Evolutionary conservation across 2,888 invertebrate species (phyloP), one percentile per base, ranked within the genome.

Genomic region (Habrosyne pyritoides): DNA sequence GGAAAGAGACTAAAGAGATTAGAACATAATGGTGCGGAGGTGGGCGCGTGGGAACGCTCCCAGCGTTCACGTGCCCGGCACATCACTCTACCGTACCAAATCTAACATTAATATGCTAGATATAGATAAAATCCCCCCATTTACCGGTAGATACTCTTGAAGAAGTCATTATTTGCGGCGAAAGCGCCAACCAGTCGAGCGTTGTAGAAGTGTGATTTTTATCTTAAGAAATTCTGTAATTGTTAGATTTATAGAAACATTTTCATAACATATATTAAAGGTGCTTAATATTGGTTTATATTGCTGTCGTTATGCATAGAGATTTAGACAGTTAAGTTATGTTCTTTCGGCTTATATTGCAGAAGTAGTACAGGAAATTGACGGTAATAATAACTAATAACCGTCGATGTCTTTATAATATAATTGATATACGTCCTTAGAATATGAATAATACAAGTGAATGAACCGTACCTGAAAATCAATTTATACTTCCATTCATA

Each of bases 21-120:
- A 89, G 86, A 90, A 89, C 89, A 91, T 91, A 91, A 91, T 91
- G 81, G 87, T 87, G 89, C 84, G 89, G 89, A 90, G 91, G 91
- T 89, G 91, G 89, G 77, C 83, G 89, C 92, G 91, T 92, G 92
- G 91, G 92, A 92, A 91, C 83, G 82, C 91, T 92, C 92, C 91
- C 92, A 92, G 91, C 85, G 87, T 86, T 91, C 89, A 88, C 86
- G 87, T 89, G 87, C 85, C 83, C 75, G 75, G 76, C 83, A 84
- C 87, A 84, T 84, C 86, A 81, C 79, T 86, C 77, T 77, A 81
- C 83, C 81, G 80, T 81, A 86, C 87, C 84, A 88, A 89, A 89
- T 89, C 81, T 86, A 81, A 84, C 85, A 89, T 88, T 89, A 89
- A 87, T 87, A 87, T 88, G 83, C 85, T 81, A 89, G 86, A 89